Percentiles rank a stretch among this genome's conserved stretches.
phyloP scores from a whole-genome alignment of 2,888 invertebrate species.

The Melitaea athalia region DNA sequence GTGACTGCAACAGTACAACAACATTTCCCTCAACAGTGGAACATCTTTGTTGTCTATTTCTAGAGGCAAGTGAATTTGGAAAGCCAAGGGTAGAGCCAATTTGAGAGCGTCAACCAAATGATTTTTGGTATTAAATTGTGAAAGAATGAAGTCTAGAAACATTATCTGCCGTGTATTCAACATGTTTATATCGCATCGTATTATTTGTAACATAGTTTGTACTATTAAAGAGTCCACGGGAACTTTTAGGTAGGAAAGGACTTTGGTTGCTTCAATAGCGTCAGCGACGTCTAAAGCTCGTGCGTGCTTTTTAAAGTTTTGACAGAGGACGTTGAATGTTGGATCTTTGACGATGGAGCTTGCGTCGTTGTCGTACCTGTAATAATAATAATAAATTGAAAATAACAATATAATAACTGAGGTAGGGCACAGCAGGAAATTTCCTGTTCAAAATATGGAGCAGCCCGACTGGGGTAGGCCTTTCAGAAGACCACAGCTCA shows the following conservation, averaged over 20 bases:
- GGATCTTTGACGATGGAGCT: conserved; percentile 77
- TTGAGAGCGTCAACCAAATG: conserved; percentile 85
- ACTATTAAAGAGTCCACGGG: conserved; percentile 82
- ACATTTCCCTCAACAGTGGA: conserved; percentile 74
- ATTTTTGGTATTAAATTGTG: conserved; percentile 69
- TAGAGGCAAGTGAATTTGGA: conserved; percentile 83
- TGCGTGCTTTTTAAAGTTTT: conserved; percentile 78
- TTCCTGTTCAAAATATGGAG: too few relatives aligned
- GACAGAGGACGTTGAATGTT: conserved; percentile 82
- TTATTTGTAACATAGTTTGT: conserved; percentile 84
- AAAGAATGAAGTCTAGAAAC: conserved; percentile 83
- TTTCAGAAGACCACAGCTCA: too few relatives aligned
- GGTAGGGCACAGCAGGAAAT: too few relatives aligned
- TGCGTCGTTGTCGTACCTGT: conserved; percentile 48
- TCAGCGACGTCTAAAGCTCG: conserved; percentile 79
- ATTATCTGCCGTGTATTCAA: conserved; percentile 83
- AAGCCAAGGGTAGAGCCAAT: conserved; percentile 85
- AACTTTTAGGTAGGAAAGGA: conserved; percentile 81
- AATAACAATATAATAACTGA: too few relatives aligned
- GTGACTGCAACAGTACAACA: conserved; percentile 78
- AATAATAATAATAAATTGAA: background rate
- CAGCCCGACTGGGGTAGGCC: too few relatives aligned
- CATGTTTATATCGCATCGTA: conserved; percentile 83
- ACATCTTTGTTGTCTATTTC: conserved; percentile 83
- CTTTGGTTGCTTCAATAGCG: conserved; percentile 82